These are phyloP conservation scores for Danio albolineatus DNA, from an alignment of 2,797 vertebrate species.

Conservation along the genomic window DNA sequence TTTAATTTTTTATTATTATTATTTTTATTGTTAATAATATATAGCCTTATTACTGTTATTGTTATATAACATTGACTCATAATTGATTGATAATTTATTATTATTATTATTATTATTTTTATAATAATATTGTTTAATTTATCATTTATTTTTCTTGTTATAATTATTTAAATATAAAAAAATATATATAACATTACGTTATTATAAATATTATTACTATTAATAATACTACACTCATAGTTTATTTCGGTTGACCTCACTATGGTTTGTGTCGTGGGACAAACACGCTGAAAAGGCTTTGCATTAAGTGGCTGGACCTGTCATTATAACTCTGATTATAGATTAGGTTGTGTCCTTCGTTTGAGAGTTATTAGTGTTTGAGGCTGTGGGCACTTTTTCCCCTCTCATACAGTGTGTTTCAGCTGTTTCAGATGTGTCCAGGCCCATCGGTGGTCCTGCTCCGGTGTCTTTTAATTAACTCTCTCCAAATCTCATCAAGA, in stretches of 20 bases:
- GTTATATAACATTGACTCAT: too few relatives aligned
- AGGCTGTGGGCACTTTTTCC: conserved; percentile 31
- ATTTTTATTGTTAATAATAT: too few relatives aligned
- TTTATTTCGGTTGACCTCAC: neutral
- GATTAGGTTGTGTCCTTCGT: conserved; percentile 55
- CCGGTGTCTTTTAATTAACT: conserved; percentile 39
- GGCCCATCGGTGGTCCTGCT: conserved; percentile 28
- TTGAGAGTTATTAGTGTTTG: conserved; percentile 65
- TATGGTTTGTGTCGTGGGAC: conserved; percentile 34
- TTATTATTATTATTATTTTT: too few relatives aligned
- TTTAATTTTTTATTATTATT: too few relatives aligned
- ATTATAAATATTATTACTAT: too few relatives aligned
- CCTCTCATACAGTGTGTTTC: neutral
- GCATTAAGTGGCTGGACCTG: conserved; percentile 59
- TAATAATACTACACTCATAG: neutral
- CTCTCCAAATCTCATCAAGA: conserved; percentile 47
- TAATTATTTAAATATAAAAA: too few relatives aligned
- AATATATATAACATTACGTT: too few relatives aligned
- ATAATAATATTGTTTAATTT: too few relatives aligned
- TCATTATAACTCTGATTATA: conserved; percentile 64
- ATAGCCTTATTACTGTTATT: too few relatives aligned
- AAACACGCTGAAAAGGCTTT: conserved; percentile 56
- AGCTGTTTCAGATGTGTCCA: neutral
- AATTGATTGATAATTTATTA: too few relatives aligned
- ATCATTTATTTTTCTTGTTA: too few relatives aligned